Evolutionary conservation across 2,113 vertebrate species (phyloP).

Genomic region (Heterotilapia buettikoferi): DNA sequence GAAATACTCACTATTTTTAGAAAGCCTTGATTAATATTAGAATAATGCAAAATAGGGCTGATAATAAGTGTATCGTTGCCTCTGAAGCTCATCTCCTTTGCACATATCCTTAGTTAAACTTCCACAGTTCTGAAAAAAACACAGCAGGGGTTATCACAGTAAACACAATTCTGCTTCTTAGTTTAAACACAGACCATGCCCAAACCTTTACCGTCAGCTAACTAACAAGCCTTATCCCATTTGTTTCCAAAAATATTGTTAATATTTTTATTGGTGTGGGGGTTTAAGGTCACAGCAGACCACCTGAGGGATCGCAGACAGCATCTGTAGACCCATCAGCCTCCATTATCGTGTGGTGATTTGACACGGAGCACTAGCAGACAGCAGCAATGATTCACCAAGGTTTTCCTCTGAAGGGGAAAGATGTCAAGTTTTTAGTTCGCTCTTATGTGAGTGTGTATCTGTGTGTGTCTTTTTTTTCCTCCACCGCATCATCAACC

Average conservation of each 20-base stretch:
- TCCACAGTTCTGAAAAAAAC: background rate
- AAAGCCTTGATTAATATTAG: background rate
- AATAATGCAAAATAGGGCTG: background rate
- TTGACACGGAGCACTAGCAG: background rate
- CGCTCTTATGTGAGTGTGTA: background rate
- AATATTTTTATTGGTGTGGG: background rate
- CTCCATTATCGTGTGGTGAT: background rate
- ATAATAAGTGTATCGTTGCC: background rate
- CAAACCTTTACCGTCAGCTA: background rate
- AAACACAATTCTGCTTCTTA: background rate
- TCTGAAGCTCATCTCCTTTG: background rate
- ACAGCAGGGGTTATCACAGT: background rate
- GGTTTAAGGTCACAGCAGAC: background rate
- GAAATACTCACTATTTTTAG: background rate
- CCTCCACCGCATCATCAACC: background rate
- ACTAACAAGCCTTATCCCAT: background rate
- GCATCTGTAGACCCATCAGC: background rate
- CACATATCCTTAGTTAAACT: background rate
- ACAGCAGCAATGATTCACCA: background rate
- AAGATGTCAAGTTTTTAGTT: background rate
- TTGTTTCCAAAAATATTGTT: background rate
- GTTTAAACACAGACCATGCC: background rate
- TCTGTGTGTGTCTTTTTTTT: background rate
- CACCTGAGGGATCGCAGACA: background rate
- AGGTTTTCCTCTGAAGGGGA: background rate